A percentile compares a stretch with the other conserved stretches of the same genome.
phyloP scores from a whole-genome alignment of 2,888 invertebrate species.

The Beris chalybata region DNA sequence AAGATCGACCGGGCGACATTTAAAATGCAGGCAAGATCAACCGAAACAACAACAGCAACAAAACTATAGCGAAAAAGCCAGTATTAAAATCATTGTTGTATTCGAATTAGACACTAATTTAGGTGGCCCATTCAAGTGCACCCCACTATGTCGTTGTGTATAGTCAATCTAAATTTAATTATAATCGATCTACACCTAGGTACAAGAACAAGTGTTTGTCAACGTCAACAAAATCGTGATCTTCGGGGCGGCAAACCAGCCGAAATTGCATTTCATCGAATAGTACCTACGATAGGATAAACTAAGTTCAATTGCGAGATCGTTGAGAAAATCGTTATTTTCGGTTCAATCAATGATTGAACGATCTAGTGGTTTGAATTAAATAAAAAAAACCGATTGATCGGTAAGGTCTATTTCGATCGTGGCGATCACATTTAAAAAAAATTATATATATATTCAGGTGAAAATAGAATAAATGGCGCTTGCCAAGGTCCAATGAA shows the following conservation, averaged over 20 bases:
- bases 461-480: too few species aligned
- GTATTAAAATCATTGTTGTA: slow-evolving; percentile 2
- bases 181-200: too few species aligned
- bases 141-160: slow-evolving; percentile 3
- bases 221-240: neutral
- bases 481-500: too few species aligned
- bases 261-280: neutral
- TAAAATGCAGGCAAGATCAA: too few species aligned
- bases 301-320: neutral
- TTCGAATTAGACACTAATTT: slow-evolving; percentile 4
- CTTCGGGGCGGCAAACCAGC: neutral
- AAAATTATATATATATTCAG: too few species aligned
- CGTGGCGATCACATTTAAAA: too few species aligned
- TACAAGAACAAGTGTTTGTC: slow-evolving; percentile 11
- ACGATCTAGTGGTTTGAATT: slow-evolving; percentile 1
- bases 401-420: too few species aligned
- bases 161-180: neutral
- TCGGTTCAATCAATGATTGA: slow-evolving; percentile 15
- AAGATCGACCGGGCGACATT: neutral
- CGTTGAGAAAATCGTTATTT: neutral
- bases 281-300: too few species aligned
- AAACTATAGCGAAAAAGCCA: too few species aligned
- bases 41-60: too few species aligned
- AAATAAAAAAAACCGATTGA: too few species aligned
- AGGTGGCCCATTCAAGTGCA: slow-evolving; percentile 9